Evolutionary conservation across 2,888 invertebrate species (phyloP).

Genomic region (Rhodophaea formosa): DNA sequence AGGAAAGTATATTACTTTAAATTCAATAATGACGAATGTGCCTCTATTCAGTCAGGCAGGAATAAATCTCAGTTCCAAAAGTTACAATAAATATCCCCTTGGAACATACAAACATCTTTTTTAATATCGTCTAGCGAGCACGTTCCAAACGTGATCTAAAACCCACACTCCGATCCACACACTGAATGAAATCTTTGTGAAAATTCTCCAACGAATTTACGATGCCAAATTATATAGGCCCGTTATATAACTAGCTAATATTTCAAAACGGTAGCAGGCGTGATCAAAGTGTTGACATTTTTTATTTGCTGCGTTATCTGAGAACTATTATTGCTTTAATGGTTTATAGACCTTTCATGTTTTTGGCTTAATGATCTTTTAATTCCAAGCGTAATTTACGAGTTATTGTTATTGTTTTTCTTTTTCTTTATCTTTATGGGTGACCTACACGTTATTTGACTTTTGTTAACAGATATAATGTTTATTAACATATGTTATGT

Average conservation of each 20-base stretch:
- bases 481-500: no score
- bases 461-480: neutral
- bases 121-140: neutral
- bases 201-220: constrained; percentile 11
- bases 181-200: constrained; percentile 15
- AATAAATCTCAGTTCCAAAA: neutral
- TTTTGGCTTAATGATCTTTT: constrained; percentile 20
- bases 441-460: neutral
- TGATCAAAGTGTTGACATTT: constrained; percentile 41
- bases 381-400: neutral
- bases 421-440: neutral
- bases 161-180: constrained; percentile 3
- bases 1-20: no score
- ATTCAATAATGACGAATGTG: no score
- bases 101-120: constrained; percentile 1
- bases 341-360: constrained; percentile 34
- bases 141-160: constrained; percentile 3
- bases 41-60: no score
- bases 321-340: constrained; percentile 40
- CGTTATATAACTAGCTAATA: constrained; percentile 21
- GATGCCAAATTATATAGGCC: constrained; percentile 10
- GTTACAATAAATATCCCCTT: neutral
- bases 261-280: constrained; percentile 28
- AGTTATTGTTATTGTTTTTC: neutral
- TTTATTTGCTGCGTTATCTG: constrained; percentile 41